Evolutionary conservation across 2,797 vertebrate genomes (phyloP).

Genomic region (Lagodon rhomboides): DNA sequence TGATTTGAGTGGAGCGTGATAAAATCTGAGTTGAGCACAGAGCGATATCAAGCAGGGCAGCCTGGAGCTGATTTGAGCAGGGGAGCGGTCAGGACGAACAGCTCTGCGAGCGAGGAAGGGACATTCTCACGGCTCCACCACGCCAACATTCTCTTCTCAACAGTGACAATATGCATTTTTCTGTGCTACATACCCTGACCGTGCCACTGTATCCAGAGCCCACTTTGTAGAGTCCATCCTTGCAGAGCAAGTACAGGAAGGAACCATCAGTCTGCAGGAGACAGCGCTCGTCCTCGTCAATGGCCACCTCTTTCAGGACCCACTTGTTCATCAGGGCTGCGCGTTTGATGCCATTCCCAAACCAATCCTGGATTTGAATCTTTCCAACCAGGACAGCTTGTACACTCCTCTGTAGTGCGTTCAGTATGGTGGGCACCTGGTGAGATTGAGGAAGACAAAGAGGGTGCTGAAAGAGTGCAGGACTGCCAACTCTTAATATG

Average conservation of each 20-base stretch:
- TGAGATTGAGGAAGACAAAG: slow-evolving; percentile 7
- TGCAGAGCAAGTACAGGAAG: slow-evolving; percentile 98
- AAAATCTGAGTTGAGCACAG: too few species aligned
- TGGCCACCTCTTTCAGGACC: slow-evolving; percentile 94
- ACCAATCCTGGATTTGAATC: slow-evolving; percentile 99
- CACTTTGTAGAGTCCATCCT: slow-evolving; percentile 98
- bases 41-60: too few species aligned
- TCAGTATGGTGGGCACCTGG: slow-evolving; percentile 98
- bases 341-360: slow-evolving; percentile 98
- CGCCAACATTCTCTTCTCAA: too few species aligned
- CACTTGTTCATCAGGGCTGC: slow-evolving; percentile 99
- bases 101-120: too few species aligned
- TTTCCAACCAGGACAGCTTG: slow-evolving; percentile 99
- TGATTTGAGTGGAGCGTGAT: not conserved
- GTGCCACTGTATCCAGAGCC: slow-evolving; percentile 99
- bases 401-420: slow-evolving; percentile 96
- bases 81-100: too few species aligned
- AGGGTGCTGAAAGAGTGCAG: not conserved
- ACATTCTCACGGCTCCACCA: too few species aligned
- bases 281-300: slow-evolving; percentile 96
- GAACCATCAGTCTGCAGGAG: slow-evolving; percentile 98
- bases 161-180: not conserved
- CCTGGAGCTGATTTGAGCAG: too few species aligned
- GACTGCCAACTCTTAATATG: slow-evolving; percentile 13
- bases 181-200: slow-evolving; percentile 87